Conservation (phyloP, 2,113 vertebrate genomes). For the Lampris megalopsis region DNA sequence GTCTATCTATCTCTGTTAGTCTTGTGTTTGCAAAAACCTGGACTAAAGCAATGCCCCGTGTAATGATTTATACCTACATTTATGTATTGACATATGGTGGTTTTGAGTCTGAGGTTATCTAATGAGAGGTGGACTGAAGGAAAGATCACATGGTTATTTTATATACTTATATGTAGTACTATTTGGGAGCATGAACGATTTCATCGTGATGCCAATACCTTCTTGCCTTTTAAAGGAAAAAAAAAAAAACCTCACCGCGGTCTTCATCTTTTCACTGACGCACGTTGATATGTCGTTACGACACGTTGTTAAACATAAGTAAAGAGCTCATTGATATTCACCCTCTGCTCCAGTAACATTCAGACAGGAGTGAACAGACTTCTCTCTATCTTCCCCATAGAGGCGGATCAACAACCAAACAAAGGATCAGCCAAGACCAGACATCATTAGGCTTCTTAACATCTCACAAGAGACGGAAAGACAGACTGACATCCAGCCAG, state of each 20-base stretch:
- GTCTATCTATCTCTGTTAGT: constrained; percentile 1
- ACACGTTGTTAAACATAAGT: constrained; percentile 13
- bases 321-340: constrained; percentile 11
- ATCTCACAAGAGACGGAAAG: constrained; percentile 61
- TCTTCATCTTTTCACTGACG: constrained; percentile 9
- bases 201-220: constrained; percentile 17
- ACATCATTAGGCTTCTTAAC: constrained; percentile 76
- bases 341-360: neutral
- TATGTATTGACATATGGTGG: neutral
- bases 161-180: neutral
- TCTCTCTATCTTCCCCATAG: constrained; percentile 57
- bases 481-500: constrained; percentile 79
- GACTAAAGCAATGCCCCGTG: neutral
- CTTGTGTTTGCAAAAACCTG: constrained; percentile 39
- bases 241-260: neutral
- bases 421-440: constrained; percentile 68
- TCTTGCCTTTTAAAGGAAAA: neutral
- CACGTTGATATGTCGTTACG: neutral
- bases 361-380: neutral
- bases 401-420: constrained; percentile 70
- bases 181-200: constrained; percentile 24
- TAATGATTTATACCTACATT: neutral
- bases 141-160: neutral
- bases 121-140: neutral
- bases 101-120: constrained; percentile 9